Conservation (phyloP, 2,888 invertebrate species). For the Tenthredo scrophulariae region DNA sequence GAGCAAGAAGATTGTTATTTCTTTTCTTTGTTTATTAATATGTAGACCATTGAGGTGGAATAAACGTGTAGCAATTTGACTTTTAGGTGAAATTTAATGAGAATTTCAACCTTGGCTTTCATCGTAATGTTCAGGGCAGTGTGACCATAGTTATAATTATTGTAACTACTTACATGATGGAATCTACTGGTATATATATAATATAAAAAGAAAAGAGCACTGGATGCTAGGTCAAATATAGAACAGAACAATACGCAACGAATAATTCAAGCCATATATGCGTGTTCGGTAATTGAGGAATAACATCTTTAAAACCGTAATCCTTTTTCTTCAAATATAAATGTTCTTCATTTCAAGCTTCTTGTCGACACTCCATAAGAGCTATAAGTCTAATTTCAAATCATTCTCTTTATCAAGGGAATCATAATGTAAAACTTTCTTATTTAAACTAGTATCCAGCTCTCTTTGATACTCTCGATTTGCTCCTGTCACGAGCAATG, state of each 20-base stretch:
- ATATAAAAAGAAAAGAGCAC: constrained; percentile 44
- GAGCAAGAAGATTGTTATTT: not conserved
- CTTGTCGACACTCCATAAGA: not conserved
- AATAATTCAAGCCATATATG: constrained; percentile 4
- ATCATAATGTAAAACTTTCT: not conserved
- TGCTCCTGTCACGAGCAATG: constrained; percentile 18
- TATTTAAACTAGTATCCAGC: constrained; percentile 31
- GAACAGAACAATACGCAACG: not conserved
- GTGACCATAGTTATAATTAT: constrained; percentile 41
- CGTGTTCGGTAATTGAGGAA: not conserved
- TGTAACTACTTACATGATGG: constrained; percentile 22
- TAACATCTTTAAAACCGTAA: not conserved
- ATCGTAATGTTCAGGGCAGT: constrained; percentile 40
- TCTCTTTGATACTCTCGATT: constrained; percentile 31
- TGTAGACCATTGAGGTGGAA: constrained; percentile 32
- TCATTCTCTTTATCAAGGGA: not conserved
- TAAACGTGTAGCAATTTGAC: not conserved
- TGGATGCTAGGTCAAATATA: constrained; percentile 42
- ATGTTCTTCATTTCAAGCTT: not conserved
- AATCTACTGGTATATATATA: constrained; percentile 40
- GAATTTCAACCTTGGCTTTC: constrained; percentile 19
- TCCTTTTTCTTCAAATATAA: not conserved
- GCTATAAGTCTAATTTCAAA: not conserved
- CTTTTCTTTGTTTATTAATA: not conserved
- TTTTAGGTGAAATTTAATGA: not conserved